Percentiles rank a stretch among this genome's conserved stretches.
phyloP scores from a whole-genome alignment of 2,888 invertebrate genomes.

The Adelognathus sp. region DNA sequence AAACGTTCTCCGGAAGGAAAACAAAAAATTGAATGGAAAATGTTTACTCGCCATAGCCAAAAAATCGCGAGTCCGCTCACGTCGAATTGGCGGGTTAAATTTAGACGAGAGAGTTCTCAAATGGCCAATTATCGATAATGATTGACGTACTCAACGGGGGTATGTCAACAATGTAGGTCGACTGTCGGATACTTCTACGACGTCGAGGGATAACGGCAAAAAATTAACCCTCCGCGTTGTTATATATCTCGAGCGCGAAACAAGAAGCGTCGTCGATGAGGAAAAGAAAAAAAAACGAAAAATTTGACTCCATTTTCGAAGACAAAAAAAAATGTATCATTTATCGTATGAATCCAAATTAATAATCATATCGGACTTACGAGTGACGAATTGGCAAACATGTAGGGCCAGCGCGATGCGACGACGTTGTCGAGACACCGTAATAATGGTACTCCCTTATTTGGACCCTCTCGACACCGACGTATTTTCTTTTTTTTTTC shows the following conservation, averaged over 20 bases:
- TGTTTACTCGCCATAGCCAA: too few relatives aligned
- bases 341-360: slow-evolving; percentile 42
- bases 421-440: neutral
- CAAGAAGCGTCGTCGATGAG: neutral
- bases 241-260: neutral
- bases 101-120: slow-evolving; percentile 6
- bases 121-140: slow-evolving; percentile 36
- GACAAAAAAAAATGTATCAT: neutral
- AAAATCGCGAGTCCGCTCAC: too few relatives aligned
- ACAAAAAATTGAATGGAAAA: too few relatives aligned
- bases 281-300: neutral
- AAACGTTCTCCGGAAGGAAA: too few relatives aligned
- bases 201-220: slow-evolving; percentile 11
- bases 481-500: neutral
- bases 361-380: slow-evolving; percentile 42
- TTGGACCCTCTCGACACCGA: neutral
- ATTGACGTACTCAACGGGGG: slow-evolving; percentile 6
- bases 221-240: neutral
- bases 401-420: slow-evolving; percentile 1
- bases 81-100: neutral
- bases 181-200: slow-evolving; percentile 2
- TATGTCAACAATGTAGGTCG: slow-evolving; percentile 59
- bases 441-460: neutral
- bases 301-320: too few relatives aligned
- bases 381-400: slow-evolving; percentile 39